Evolutionary conservation across 2,888 invertebrate genomes (phyloP).

Genomic region (Hypomecis atomaria): DNA sequence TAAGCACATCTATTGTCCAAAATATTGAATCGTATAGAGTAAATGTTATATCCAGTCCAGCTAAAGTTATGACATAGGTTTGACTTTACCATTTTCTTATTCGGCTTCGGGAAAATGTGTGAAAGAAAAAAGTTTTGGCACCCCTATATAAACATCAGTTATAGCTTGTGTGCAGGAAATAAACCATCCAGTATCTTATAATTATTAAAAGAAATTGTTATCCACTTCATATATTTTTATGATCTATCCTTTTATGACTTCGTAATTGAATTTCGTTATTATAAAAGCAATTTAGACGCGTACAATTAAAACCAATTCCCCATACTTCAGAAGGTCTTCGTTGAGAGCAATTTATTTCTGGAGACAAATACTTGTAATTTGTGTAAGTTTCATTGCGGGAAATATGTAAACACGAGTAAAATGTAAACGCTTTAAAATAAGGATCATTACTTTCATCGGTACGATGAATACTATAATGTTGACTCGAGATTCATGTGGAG

Average conservation of each 20-base stretch:
- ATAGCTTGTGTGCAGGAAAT: not conserved
- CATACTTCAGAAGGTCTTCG: not conserved
- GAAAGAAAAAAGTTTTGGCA: not conserved
- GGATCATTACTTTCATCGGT: constrained; percentile 5
- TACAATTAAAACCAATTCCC: not conserved
- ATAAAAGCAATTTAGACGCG: constrained; percentile 29
- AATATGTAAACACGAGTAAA: not conserved
- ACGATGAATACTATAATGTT: constrained; percentile 15
- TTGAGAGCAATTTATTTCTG: not conserved
- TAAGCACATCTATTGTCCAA: too few species aligned
- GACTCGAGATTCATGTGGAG: not conserved
- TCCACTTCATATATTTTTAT: constrained; percentile 27
- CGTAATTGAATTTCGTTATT: constrained; percentile 46
- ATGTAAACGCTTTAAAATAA: not conserved
- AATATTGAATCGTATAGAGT: too few species aligned
- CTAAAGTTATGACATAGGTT: too few species aligned
- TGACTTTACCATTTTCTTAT: too few species aligned
- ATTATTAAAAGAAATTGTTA: constrained; percentile 43
- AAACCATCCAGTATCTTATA: constrained; percentile 2
- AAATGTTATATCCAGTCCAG: too few species aligned
- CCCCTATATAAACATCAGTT: constrained; percentile 5
- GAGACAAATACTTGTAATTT: not conserved
- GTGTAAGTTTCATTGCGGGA: not conserved
- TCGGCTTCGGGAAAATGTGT: not conserved
- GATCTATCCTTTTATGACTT: constrained; percentile 43